Percentiles rank a stretch among this genome's conserved stretches.
These are phyloP conservation scores for Cariama cristata DNA, from an alignment of 2,113 vertebrate genomes.

Conservation along the genomic window DNA sequence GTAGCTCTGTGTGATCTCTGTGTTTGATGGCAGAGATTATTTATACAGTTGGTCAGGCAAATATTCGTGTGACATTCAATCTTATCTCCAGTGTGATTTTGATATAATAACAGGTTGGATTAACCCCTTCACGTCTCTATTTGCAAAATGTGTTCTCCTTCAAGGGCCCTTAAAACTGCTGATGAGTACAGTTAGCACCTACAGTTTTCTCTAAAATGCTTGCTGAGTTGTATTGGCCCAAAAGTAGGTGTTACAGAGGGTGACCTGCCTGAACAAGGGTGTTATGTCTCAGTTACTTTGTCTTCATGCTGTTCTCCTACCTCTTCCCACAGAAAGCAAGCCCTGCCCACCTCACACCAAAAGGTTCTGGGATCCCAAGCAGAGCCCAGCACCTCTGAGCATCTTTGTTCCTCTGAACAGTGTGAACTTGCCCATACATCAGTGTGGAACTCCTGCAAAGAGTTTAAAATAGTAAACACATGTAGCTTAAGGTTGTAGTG, in stretches of 20 bases:
- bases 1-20: neutral
- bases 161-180: neutral
- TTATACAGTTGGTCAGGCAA: conserved; percentile 36
- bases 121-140: neutral
- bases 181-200: neutral
- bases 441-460: neutral
- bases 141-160: neutral
- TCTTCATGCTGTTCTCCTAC: neutral
- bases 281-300: neutral
- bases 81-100: conserved; percentile 19
- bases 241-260: neutral
- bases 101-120: neutral
- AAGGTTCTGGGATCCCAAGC: neutral
- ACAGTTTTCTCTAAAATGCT: neutral
- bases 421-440: neutral
- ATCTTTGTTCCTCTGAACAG: neutral
- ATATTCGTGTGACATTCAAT: neutral
- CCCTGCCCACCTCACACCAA: neutral
- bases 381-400: neutral
- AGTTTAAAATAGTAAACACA: neutral
- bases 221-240: neutral
- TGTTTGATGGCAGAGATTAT: conserved; percentile 25
- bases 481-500: neutral
- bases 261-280: neutral
- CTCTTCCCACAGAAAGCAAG: neutral